phyloP scores from a whole-genome alignment of 2,888 invertebrate genomes.

The Cantharis rustica region DNA sequence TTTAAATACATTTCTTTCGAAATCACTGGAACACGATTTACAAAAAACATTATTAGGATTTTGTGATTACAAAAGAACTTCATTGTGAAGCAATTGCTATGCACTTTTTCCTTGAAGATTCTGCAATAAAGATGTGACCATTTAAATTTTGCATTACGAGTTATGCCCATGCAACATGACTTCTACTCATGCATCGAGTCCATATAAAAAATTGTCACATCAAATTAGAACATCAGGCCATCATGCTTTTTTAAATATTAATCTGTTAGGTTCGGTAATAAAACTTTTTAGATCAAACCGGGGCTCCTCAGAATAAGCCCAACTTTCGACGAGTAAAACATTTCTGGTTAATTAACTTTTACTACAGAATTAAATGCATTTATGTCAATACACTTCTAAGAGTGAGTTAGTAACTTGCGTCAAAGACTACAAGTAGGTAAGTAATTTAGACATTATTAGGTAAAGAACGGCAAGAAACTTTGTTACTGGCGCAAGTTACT shows the following conservation, averaged over 20 bases:
- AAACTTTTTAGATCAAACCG: not conserved
- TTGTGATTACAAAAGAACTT: slow-evolving; percentile 37
- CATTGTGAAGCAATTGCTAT: slow-evolving; percentile 37
- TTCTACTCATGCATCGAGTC: not conserved
- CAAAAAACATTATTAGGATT: slow-evolving; percentile 18
- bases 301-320: not conserved
- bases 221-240: not conserved
- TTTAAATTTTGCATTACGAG: not conserved
- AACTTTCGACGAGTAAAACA: not conserved
- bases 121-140: slow-evolving; percentile 34
- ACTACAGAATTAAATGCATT: not conserved
- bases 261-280: not conserved
- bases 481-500: not conserved
- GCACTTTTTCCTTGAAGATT: slow-evolving; percentile 35
- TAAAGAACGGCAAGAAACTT: no score
- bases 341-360: not conserved
- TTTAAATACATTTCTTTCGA: slow-evolving; percentile 13
- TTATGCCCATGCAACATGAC: not conserved
- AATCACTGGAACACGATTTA: slow-evolving; percentile 16
- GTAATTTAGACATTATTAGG: no score
- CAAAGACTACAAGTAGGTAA: not conserved
- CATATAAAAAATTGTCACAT: not conserved
- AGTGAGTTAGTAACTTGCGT: not conserved
- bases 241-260: not conserved
- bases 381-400: no score